Base-by-base conservation (phyloP, 2,888 invertebrate species). In the Leucoptera coffeella region DNA sequence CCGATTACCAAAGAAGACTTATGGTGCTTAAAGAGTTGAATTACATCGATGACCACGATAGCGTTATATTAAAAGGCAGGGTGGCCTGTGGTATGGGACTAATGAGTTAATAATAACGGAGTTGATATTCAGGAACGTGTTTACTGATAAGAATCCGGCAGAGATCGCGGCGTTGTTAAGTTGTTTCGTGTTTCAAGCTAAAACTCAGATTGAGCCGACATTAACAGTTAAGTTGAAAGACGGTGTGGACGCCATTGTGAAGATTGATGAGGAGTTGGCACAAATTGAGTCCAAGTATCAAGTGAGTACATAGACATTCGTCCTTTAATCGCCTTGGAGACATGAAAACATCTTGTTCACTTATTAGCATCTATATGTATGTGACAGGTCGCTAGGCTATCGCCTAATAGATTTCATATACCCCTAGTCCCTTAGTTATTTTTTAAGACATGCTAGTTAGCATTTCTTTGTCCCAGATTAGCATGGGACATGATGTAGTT, bases 101-200 rank as follows among this genome's bases (percentile, higher is more conserved):
- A 86, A 89, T 43, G 96, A 93, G 52, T 67, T 99, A 12, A 76
- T 99, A 27, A 84, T 97, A 32, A 96, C 97, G 0, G 97, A 99
- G 52, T 62, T 99, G 23, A 85, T 97, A 19, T 81, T 96, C 38
- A 80, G 89, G 34, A 93, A 95, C 51, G 80, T 89, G 27, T 78
- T 99, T 36, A 86, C 86, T 1, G 82, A 88, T 41, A 77, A 91
- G 32, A 78, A 81, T 33, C 86, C 93, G 0, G 84, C 89, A 1
- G 95, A 96, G 61, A 93, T 97, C 23, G 96, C 95, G 0, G 94
- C 96, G 0, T 53, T 97, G 21, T 65, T 99, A 21, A 97, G 96
- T 1, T 84, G 88, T 27, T 75, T 96, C 36, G 94, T 99, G 21
- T 96, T 91, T 59, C 91, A 95, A 62, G 85, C 85, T 28, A 85